These are phyloP conservation scores for Callimorpha dominula DNA, from an alignment of 2,888 invertebrate genomes.

Conservation along the genomic window DNA sequence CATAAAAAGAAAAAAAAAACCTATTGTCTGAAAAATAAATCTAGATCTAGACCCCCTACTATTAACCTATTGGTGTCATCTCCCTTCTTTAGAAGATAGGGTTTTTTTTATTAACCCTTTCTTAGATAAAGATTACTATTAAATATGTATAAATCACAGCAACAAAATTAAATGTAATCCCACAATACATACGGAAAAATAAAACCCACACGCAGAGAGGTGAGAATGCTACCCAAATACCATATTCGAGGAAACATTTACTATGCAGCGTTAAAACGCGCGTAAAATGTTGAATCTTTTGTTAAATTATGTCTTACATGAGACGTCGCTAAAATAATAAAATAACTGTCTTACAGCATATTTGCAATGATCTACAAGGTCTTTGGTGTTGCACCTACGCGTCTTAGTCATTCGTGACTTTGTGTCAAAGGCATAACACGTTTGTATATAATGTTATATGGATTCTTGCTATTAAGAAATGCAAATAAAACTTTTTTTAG, in stretches of 20 bases:
- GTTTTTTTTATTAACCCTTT: no score
- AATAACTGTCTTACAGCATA: slow-evolving; percentile 5
- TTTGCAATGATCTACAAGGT: neutral
- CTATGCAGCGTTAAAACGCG: slow-evolving; percentile 41
- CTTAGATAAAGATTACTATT: no score
- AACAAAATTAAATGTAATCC: neutral
- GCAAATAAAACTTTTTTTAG: no score
- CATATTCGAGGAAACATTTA: slow-evolving; percentile 20
- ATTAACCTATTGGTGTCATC: no score
- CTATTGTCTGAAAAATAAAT: no score
- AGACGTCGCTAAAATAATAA: slow-evolving; percentile 13
- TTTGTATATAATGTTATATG: no score
- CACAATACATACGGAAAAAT: neutral
- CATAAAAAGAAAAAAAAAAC: no score
- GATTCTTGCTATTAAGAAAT: no score
- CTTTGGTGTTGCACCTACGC: neutral
- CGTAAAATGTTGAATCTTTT: slow-evolving; percentile 15
- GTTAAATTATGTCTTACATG: slow-evolving; percentile 4
- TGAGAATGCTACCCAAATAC: slow-evolving; percentile 6
- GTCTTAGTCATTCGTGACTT: neutral
- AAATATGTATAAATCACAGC: no score
- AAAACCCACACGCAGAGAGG: neutral
- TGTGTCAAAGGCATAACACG: no score
- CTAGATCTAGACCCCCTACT: no score
- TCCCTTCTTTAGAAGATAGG: no score